Percentiles rank a stretch among this genome's conserved stretches.
phyloP scores from a whole-genome alignment of 2,113 vertebrate genomes.

The Centropus unirufus region DNA sequence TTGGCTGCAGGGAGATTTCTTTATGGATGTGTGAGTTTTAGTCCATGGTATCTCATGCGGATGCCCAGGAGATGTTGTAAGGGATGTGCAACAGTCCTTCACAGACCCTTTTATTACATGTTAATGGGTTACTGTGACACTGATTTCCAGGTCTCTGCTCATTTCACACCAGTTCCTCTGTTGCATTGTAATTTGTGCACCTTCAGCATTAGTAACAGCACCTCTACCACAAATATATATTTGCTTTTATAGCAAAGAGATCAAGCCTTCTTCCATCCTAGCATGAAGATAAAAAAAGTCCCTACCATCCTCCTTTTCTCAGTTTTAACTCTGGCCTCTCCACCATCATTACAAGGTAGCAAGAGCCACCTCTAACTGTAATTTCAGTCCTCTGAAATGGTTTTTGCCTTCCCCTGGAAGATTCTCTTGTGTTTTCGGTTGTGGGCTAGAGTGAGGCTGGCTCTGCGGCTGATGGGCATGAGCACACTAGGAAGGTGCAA shows the following conservation, averaged over 20 bases:
- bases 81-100: neutral
- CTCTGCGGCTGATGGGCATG: neutral
- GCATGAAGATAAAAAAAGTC: neutral
- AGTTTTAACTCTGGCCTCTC: neutral
- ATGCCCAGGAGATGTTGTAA: neutral
- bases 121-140: neutral
- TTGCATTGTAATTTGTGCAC: neutral
- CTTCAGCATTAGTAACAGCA: neutral
- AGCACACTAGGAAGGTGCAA: neutral
- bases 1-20: neutral
- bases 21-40: neutral
- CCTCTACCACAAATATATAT: neutral
- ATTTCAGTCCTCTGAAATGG: neutral
- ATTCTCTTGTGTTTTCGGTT: neutral
- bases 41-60: neutral
- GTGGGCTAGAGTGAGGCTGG: neutral
- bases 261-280: neutral
- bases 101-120: accelerated
- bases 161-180: neutral
- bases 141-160: neutral
- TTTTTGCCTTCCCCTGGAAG: neutral
- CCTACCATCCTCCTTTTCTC: neutral
- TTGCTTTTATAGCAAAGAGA: neutral
- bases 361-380: neutral
- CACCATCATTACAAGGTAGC: neutral